Evolutionary conservation across 1,140 invertebrate species (phyloP), one percentile per base, ranked within the genome.

Genomic region (Manduca sexta): DNA sequence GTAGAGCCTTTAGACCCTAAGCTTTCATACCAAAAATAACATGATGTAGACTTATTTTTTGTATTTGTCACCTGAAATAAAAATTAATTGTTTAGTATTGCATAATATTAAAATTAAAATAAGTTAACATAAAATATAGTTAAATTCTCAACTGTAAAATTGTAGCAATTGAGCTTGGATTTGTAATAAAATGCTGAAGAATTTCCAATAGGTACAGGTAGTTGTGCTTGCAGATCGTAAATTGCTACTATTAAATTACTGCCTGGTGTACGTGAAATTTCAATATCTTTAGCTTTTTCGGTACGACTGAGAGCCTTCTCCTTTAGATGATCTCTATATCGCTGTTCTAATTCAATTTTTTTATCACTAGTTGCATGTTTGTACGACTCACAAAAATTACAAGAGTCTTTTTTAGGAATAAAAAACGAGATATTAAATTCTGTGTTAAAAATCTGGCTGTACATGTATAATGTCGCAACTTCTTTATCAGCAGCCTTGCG

Each of bases 121-220:
- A n/a, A n/a, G n/a, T n/a, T n/a, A n/a, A n/a, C n/a, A n/a, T n/a
- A n/a, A n/a, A n/a, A n/a, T n/a, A n/a, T n/a, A n/a, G n/a, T n/a
- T n/a, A n/a, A n/a, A n/a, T n/a, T n/a, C n/a, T n/a, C n/a, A 40
- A 87, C 51, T 7, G 76, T 87, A 37, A 84, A 84, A 68, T 88
- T 87, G 39, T 77, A 85, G 8, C 75, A 60, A 53, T 67, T 61
- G 8, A 88, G 48, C 52, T 75, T 82, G 10, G 56, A 69, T 67
- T 70, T 70, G 29, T 71, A 69, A 49, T 52, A 70, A 58, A 64
- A 63, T 49, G 57, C 39, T 1, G 44, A 46, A 34, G 47, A 52
- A 14, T 71, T 46, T 15, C 62, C 68, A 14, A 60, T 12, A 26
- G 68, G 68, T 12, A 33, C 48, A 13, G 59, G 63, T 13, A 67